Percentiles rank a stretch among this genome's conserved stretches.
Conservation (phyloP, 1,140 invertebrate species). For the Melanaphis sacchari region DNA sequence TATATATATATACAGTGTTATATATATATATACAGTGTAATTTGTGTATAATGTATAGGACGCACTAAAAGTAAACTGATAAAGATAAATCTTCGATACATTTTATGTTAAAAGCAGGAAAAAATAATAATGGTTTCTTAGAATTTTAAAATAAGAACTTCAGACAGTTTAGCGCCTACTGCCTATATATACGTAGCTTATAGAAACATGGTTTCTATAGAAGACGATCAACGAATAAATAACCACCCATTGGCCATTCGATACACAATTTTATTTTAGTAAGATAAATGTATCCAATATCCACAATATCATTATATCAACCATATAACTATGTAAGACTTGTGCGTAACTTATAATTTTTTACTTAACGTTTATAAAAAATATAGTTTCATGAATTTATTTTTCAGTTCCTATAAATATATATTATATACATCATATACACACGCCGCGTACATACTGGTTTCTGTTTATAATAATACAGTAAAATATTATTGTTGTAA, state of each 20-base stretch:
- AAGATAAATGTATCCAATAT: not conserved
- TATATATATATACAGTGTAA: not conserved
- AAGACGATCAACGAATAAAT: not conserved
- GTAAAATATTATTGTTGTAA: not conserved
- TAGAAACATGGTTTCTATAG: not conserved
- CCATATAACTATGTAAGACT: not conserved
- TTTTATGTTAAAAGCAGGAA: not conserved
- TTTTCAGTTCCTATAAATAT: not conserved
- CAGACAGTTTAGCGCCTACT: not conserved
- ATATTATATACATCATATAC: not conserved
- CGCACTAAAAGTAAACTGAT: not conserved
- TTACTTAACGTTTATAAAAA: not conserved
- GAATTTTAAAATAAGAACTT: not conserved
- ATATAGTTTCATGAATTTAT: conserved; percentile 16
- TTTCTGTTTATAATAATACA: not conserved
- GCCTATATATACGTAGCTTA: not conserved
- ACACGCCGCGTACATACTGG: too few relatives aligned
- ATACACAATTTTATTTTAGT: not conserved
- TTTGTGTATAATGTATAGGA: not conserved
- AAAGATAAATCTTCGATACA: too few relatives aligned
- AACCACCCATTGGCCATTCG: not conserved
- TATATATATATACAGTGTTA: too few relatives aligned
- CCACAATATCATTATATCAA: too few relatives aligned
- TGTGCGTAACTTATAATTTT: not conserved
- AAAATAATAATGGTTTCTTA: not conserved